A percentile compares a stretch with the other conserved stretches of the same genome.
Evolutionary conservation across 2,797 vertebrate genomes (phyloP).

Genomic region (Acanthurus lineatus): DNA sequence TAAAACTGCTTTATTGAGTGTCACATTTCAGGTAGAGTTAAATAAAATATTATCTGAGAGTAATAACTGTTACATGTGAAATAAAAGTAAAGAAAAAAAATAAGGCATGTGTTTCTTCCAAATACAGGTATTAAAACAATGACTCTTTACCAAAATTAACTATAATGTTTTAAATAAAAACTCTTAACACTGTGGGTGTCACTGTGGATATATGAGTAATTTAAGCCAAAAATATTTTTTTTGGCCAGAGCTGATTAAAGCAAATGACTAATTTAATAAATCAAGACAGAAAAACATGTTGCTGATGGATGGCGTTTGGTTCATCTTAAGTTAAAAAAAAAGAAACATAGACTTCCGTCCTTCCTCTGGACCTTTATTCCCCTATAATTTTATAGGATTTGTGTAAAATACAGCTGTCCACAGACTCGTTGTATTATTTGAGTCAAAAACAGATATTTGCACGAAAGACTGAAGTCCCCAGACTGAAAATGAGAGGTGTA

Average conservation of each 20-base stretch:
- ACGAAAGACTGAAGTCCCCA: slow-evolving; percentile 70
- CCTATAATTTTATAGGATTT: slow-evolving; percentile 80
- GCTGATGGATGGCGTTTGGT: background rate
- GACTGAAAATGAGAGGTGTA: slow-evolving; percentile 83
- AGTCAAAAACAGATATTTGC: slow-evolving; percentile 83
- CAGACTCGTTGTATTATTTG: slow-evolving; percentile 74
- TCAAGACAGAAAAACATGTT: background rate
- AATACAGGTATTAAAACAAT: background rate
- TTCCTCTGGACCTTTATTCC: slow-evolving; percentile 64
- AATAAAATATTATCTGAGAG: background rate
- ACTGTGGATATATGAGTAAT: background rate
- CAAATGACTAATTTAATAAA: background rate
- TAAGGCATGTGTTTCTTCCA: background rate
- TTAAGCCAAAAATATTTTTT: background rate
- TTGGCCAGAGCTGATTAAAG: background rate
- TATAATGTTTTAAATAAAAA: background rate
- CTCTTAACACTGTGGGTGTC: background rate
- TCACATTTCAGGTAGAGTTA: background rate
- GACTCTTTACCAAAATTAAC: background rate
- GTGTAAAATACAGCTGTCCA: slow-evolving; percentile 77
- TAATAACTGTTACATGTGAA: background rate
- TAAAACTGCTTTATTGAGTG: background rate
- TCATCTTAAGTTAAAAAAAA: slow-evolving; percentile 13
- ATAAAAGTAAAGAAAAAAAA: background rate
- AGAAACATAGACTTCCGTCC: slow-evolving; percentile 41